Evolutionary conservation across 2,888 invertebrate species (phyloP), one percentile per base, ranked within the genome.

Genomic region (Drosophila mulleri): DNA sequence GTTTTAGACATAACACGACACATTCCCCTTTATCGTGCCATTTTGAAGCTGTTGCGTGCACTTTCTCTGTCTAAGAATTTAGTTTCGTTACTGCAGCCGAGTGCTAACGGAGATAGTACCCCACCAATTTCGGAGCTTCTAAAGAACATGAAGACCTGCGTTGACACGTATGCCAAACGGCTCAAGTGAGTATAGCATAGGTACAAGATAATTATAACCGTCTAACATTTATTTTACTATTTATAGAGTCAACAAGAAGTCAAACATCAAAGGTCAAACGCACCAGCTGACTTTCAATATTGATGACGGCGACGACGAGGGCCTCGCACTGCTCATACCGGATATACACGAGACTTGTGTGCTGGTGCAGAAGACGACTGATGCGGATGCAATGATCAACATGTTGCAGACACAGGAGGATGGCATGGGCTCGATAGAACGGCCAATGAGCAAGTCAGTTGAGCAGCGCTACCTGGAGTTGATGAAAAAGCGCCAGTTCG

Each of bases 1-100:
- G 98, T 98, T 81, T 93, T 98, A 92, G 98, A 98, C 93, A 98
- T 98, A 96, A 98, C 98, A n/a, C 95, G 98, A 20, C 98, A 98
- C 94, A 98, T 98, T 93, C 98, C 98, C 32, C 94, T 98, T 85
- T 98, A 98, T 93, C 95, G 96, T 81, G 96, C 97, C 78, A 96
- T 98, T 89, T 93, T 98, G 83, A 96, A 96, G 81, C 93, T 97
- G 75, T 94, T 98, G 72, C 95, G 98, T 77, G 97, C 97, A 1
- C 94, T 96, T 91, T 96, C 96, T 26, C 93, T 94, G 83, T 96
- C 95, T 32, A 90, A 91, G 67, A 94, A 94, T 80, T 90, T 96
- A 64, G 94, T 95, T 5, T 94, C 95, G 42, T 93, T 97, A 54
- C 92, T 97, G 20, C 93, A 96, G 73, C 96, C 96, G 0, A 93